These are phyloP conservation scores for Psix sp. DNA, from an alignment of 1,140 invertebrate genomes.

Conservation along the genomic window DNA sequence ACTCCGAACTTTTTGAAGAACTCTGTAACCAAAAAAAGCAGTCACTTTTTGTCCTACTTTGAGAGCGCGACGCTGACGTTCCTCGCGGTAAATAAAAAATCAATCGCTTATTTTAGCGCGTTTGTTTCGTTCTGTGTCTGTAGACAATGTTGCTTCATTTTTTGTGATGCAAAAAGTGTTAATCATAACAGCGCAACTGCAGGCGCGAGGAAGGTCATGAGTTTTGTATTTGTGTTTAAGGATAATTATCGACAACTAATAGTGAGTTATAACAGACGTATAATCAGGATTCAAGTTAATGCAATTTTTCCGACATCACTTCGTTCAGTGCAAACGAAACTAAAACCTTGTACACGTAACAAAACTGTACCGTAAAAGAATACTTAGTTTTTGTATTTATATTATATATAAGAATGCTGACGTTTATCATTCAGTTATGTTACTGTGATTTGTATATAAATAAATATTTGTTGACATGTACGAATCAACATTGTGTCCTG, in stretches of 20 bases:
- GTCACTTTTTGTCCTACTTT: no score
- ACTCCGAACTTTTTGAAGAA: conserved; percentile 95
- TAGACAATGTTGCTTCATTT: no score
- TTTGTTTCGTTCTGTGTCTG: no score
- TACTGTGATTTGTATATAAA: conserved; percentile 47
- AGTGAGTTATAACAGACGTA: conserved; percentile 15
- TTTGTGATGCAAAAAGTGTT: no score
- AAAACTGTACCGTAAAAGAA: conserved; percentile 23
- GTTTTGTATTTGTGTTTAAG: conserved; percentile 21
- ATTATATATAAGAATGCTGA: conserved; percentile 43
- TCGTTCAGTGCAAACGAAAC: conserved; percentile 14
- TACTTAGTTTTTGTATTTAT: conserved; percentile 45
- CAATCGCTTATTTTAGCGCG: no score
- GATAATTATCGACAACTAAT: conserved; percentile 8
- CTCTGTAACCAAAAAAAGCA: conserved; percentile 77
- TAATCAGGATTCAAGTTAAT: no score
- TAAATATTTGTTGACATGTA: conserved; percentile 43
- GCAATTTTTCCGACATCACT: conserved; percentile 20
- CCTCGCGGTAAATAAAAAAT: no score
- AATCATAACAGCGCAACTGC: no score
- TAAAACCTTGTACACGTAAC: conserved; percentile 27
- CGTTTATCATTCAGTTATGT: conserved; percentile 39
- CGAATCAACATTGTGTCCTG: conserved; percentile 10
- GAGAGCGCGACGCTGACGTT: no score
- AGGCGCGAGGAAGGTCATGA: conserved; percentile 6